Evolutionary conservation across 2,797 vertebrate genomes (phyloP).

Genomic region (Ispidina lecontei): DNA sequence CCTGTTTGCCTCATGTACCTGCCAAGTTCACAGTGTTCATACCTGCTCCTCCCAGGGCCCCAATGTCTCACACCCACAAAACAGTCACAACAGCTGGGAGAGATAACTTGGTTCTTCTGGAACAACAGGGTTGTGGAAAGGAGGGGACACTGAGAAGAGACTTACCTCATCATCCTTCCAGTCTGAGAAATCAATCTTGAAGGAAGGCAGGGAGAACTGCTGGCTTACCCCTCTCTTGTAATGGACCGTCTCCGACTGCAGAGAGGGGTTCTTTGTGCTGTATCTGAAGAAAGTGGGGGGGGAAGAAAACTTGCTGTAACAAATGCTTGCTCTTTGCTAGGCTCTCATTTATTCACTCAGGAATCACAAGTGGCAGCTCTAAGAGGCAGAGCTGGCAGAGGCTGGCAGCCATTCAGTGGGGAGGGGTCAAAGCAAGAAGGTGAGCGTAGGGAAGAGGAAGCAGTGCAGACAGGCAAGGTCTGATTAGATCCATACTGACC

Average conservation of each 20-base stretch:
- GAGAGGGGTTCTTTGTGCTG: conserved; percentile 87
- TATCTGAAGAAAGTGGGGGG: conserved; percentile 82
- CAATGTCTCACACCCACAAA: neutral
- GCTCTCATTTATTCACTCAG: neutral
- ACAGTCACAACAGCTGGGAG: neutral
- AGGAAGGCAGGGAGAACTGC: conserved; percentile 96
- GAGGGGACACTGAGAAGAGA: neutral
- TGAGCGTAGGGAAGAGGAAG: conserved; percentile 48
- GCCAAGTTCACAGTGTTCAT: neutral
- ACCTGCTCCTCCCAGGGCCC: neutral
- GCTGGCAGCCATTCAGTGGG: conserved; percentile 21
- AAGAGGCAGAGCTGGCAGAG: conserved; percentile 54
- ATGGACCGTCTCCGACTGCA: conserved; percentile 94
- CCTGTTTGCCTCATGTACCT: neutral
- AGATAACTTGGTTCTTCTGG: neutral
- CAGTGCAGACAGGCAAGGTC: conserved; percentile 42
- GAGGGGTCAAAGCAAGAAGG: conserved; percentile 40
- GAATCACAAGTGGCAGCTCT: conserved; percentile 42
- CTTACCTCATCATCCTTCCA: conserved; percentile 98
- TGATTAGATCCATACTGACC: neutral
- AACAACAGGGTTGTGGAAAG: neutral
- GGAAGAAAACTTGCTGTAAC: neutral
- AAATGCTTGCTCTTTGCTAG: neutral
- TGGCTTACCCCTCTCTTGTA: conserved; percentile 97
- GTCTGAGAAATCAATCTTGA: conserved; percentile 95